A percentile compares a stretch with the other conserved stretches of the same genome.
Evolutionary conservation across 2,113 vertebrate genomes (phyloP).

Genomic region (Xerus inauris): DNA sequence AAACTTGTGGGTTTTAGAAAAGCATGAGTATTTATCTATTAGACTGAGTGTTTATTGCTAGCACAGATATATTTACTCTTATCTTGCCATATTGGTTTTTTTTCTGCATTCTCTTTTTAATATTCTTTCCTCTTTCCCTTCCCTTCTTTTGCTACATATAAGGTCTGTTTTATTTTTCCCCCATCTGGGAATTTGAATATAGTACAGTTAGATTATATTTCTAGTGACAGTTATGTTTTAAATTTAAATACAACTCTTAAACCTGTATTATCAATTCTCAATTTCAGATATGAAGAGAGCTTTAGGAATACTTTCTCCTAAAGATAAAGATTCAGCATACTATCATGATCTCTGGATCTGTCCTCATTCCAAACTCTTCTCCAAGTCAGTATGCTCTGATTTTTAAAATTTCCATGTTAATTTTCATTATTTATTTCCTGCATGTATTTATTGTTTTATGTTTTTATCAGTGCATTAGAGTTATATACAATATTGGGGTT

Average conservation of each 20-base stretch:
- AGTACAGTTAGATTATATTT: neutral
- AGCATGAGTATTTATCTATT: neutral
- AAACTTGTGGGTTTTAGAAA: neutral
- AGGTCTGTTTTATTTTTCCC: neutral
- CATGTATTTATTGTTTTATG: no score
- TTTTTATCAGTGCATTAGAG: no score
- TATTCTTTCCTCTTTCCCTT: neutral
- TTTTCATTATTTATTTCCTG: no score
- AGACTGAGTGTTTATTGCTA: neutral
- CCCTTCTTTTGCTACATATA: neutral
- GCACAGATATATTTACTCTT: neutral
- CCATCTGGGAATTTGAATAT: neutral
- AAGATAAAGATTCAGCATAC: neutral
- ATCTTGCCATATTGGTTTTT: neutral
- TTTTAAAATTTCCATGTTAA: neutral
- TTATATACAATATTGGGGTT: no score
- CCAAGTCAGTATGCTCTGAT: neutral
- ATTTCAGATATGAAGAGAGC: neutral
- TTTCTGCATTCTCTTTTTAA: neutral
- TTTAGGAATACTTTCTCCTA: neutral
- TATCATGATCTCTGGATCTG: neutral
- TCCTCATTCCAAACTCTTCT: neutral
- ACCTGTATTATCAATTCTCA: neutral
- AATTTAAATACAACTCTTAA: neutral
- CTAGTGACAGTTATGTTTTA: neutral